Conservation (phyloP, 1,140 invertebrate genomes). For the Archegozetes longisetosus region DNA sequence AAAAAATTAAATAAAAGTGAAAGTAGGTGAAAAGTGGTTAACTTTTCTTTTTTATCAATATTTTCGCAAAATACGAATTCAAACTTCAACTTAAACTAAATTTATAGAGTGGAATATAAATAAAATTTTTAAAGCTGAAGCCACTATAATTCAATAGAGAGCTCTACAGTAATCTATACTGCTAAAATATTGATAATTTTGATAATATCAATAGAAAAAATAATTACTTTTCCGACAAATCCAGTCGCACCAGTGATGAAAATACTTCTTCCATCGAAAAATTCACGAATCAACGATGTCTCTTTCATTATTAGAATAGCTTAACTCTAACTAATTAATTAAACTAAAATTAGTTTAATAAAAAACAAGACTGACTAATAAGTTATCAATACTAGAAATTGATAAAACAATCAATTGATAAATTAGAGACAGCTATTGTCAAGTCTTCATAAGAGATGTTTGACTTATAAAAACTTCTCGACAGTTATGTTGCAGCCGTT, state of each 20-base stretch:
- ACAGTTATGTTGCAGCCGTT: too few species aligned
- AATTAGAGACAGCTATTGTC: too few species aligned
- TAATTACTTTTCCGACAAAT: constrained; percentile 45
- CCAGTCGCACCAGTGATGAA: constrained; percentile 48
- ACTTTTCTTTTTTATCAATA: not conserved
- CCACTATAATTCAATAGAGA: not conserved
- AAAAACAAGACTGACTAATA: too few species aligned
- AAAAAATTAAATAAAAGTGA: too few species aligned
- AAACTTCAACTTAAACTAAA: not conserved
- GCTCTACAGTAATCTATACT: too few species aligned
- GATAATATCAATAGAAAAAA: not conserved
- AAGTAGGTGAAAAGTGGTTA: not conserved
- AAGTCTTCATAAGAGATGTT: too few species aligned
- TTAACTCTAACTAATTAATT: not conserved
- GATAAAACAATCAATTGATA: too few species aligned
- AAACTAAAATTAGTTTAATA: not conserved
- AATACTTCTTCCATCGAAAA: constrained; percentile 45
- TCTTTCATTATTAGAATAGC: not conserved
- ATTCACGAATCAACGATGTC: constrained; percentile 22
- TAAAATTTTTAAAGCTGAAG: not conserved
- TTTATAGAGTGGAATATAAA: not conserved
- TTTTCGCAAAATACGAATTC: not conserved
- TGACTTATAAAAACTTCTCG: too few species aligned
- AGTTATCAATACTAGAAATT: too few species aligned
- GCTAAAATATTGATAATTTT: too few species aligned